Evolutionary conservation across 30 jellyfish, hydroid and myxozoan genomes (phyloP), one percentile per base, ranked within the genome.

Genomic region (Aurelia coerulea): DNA sequence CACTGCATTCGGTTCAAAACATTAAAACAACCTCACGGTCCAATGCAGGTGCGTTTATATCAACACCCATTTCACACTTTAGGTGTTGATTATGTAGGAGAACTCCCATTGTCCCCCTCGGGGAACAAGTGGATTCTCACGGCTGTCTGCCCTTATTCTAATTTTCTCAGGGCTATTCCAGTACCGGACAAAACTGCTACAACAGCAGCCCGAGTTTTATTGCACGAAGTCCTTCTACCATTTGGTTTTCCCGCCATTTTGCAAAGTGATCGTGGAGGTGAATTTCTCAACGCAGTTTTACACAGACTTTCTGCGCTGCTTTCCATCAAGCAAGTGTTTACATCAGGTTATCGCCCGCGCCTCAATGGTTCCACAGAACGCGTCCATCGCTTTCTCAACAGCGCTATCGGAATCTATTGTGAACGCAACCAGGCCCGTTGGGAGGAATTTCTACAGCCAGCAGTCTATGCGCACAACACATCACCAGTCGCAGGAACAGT

Each of bases 261-360:
- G 59, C 90, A 80, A 80, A 80, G 90, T 46, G 90, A 80, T 80
- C 58, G 90, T 2, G 90, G 90, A 11, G 88, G 88, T 0, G 78
- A 76, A 76, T 76, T n/a, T 17, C 49, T 52, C 53, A 76, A 76
- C 54, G 89, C 80, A 5, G 66, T 63, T 39, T 1, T 76, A 37
- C 86, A 76, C 33, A 18, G 86, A 29, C 51, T 76, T 18, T 3
- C 84, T 4, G 31, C 66, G 12, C 49, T 54, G n/a, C 51, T 52
- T 34, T 35, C 46, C 33, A 63, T 78, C 19, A 62, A 19, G 4
- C 81, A 33, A 8, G 54, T 74, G 4, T 52, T n/a, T 23, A 62
- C 88, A 39, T 78, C 88, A 0, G 88, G 88, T 12, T 81, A 66
- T 81, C 64, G 84, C 4, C 84, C 91, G 4, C 75, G 91, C 84